Evolutionary conservation across 1,140 invertebrate species (phyloP), one percentile per base, ranked within the genome.

Genomic region (Muscidifurax raptorellus): DNA sequence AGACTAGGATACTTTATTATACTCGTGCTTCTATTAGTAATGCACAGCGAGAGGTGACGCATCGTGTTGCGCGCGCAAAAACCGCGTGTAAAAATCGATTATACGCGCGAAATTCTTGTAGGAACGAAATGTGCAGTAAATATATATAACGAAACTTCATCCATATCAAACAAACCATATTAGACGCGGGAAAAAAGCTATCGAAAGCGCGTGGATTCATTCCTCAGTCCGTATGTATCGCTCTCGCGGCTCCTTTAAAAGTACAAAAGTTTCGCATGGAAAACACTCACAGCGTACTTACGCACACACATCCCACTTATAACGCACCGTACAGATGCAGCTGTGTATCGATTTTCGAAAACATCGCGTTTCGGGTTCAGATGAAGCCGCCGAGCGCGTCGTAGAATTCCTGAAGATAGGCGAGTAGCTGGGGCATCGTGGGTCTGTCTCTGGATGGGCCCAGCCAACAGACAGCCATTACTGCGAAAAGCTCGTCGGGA

Each of bases 391-490:
- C 96, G 47, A 97, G 95, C 86, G 96, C 96, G 90, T 96, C 96
- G 93, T 98, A 95, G 92, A 98, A 98, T 91, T 98, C 97, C 91
- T 98, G 97, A 80, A 98, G 94, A 91, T 96, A 98, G 40, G 96
- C 95, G 64, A 97, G 94, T 2, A 99, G 94, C 89, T 98, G 97
- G 30, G 96, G 95, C 88, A 98, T 96, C 22, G 97, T 97, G 1
- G 97, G 97, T 71, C 98, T 92, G 84, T 98, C 96, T 64, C 96
- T 95, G 3, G 96, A 94, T 79, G 95, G 94, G 74, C 95, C 94
- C 28, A 97, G 94, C 98, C 98, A 99, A 89, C 98, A 98, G 89
- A 96, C 97, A 25, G 97, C 97, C 97, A 98, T 98, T 86, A 98
- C 95, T 52, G 96, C 96, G 90, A 97, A 98, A 95, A 99, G 93